Base-by-base conservation (phyloP, 2,797 vertebrate species). In the Anisognathus igniventris region DNA sequence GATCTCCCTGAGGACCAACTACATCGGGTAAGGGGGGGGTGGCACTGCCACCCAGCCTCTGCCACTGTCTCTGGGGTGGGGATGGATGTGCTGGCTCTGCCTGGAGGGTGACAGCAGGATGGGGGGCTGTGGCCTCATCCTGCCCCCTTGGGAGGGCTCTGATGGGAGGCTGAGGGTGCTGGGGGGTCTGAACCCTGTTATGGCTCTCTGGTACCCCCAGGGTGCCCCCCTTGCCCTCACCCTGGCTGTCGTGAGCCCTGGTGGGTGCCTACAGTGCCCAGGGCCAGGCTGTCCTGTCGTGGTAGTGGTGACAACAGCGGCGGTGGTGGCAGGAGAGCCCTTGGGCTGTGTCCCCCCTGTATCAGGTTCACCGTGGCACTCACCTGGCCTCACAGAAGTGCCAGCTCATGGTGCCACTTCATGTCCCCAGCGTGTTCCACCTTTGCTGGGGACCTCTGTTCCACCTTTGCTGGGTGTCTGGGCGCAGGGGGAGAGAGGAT, bases 1-100 rank as follows among this genome's bases (percentile, higher is more conserved):
- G 97, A 99, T 99, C 88, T 99, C 99, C 88, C 96, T 99, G 94
- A 98, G 99, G 95, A 99, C 99, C 90, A 99, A 99, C 96, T 98
- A 99, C 88, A 99, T 99, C 0, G 99, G 99, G 99, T 99, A 86
- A 98, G 98, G 74, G 20, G 6, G n/a, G 24, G 35, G 17, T 33
- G 62, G 44, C 87, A 1, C 3, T 42, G 68, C 60, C 86, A 86
- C 54, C 66, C 1, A 2, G 35, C 0, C 0, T 0, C 65, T 58
- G 75, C 56, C 53, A 20, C 66, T 22, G 28, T 11, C 74, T 33
- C 76, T 0, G 24, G 74, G 47, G 3, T 3, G 20, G 80, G 61
- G 28, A 17, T 30, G 20, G 60, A 10, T 31, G 17, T 1, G 25
- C 62, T 82, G 79, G 45, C 74, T 66, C 48, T 71, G 82, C 16